Evolutionary conservation across 2,888 invertebrate species (phyloP).

Genomic region (Entomobrya multifasciata): DNA sequence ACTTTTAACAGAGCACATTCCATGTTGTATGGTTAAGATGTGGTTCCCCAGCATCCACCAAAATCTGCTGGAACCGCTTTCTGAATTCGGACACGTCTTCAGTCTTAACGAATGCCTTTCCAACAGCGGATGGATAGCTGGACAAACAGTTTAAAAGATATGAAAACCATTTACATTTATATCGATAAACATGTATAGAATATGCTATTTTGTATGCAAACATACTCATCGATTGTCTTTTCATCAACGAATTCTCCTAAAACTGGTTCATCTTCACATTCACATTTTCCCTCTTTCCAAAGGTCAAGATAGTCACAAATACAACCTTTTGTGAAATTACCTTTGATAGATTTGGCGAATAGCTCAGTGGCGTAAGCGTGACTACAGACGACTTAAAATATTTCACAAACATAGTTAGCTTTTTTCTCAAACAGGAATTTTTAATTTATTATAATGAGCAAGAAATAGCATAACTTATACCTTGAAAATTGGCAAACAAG

Average conservation of each 20-base stretch:
- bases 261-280: constrained; percentile 13
- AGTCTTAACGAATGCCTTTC: neutral
- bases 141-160: no score
- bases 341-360: neutral
- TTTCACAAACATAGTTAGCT: no score
- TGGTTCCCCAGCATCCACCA: neutral
- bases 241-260: neutral
- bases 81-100: neutral
- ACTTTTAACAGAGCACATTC: neutral
- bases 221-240: neutral
- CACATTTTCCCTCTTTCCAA: neutral
- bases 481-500: no score
- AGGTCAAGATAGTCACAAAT: neutral
- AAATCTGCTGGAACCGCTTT: neutral
- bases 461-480: neutral
- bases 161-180: no score
- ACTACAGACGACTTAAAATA: no score
- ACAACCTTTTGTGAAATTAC: neutral
- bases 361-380: neutral
- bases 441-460: no score
- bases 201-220: no score
- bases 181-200: neutral
- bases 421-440: no score
- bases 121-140: neutral
- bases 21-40: neutral